Base-by-base conservation (phyloP, 2,888 invertebrate species). In the Cryptocephalus primarius region DNA sequence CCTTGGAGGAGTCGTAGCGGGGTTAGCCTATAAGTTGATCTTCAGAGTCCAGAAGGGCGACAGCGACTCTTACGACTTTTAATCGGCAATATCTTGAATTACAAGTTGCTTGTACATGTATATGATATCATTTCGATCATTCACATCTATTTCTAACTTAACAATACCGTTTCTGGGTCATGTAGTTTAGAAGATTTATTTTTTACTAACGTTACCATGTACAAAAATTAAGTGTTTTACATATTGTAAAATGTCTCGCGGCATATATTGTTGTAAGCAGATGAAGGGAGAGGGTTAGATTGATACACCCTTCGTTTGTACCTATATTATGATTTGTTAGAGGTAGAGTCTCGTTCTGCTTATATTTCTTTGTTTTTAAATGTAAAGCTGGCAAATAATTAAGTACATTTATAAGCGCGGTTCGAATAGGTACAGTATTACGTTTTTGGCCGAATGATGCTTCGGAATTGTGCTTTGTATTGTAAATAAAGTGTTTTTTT, bases 21-120 rank as follows among this genome's bases (percentile, higher is more conserved):
- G 78, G 8, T 59, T 73, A 1, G 53, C 79, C 32, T 82, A 82
- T 68, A 76, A 72, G 57, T 64, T 74, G 50, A 63, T 75, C 10
- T 75, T 80, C 58, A 70, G 82, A 70, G 80, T 81, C 56, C 78
- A 79, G 65, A 86, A 86, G 69, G 75, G 76, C 14, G 79, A 80
- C 48, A 82, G 81, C 56, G 86, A 86, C 61, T 87, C 88, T 13
- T 88, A 88, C 70, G 86, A 88, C 71, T 86, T 88, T 70, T 88
- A 65, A 63, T 50, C 9, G 12, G 4, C 11, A 36, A 36, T 36
- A 36, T 11, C 2, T 11, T 4, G 36, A 36, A 36, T 36, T 12
- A 36, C 6, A 2, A 22, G 2, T 22, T 6, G 22, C 6, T 22
- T 6, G 22, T 22, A 22, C 22, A 22, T 22, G 22, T 22, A 22